Conservation (phyloP, 2,797 vertebrate species). For the Amphiprion clarkii region DNA sequence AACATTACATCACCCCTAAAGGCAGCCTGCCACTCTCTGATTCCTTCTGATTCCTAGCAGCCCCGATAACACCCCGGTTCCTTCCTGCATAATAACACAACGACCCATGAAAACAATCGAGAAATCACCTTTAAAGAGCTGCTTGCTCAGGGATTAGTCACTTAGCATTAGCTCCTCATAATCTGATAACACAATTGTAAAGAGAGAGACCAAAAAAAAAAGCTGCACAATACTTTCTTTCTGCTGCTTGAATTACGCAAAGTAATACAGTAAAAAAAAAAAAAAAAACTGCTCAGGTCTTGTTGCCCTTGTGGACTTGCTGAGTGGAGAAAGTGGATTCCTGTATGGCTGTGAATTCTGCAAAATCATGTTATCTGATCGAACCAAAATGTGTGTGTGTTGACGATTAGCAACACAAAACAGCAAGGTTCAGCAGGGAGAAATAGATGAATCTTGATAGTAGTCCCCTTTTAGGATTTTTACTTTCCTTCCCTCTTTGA, state of each 20-base stretch:
- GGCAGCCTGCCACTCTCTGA: conserved; percentile 59
- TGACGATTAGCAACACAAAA: conserved; percentile 26
- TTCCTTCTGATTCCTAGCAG: conserved; percentile 60
- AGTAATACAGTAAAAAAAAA: conserved; percentile 31
- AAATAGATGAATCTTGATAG: background rate
- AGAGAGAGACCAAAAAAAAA: background rate
- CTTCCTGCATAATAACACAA: conserved; percentile 78
- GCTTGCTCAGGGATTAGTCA: conserved; percentile 51
- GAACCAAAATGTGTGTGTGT: background rate
- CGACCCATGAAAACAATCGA: conserved; percentile 60
- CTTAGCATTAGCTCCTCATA: conserved; percentile 49
- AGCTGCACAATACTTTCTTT: conserved; percentile 4
- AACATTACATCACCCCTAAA: conserved; percentile 83
- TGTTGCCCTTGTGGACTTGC: conserved; percentile 48
- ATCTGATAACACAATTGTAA: conserved; percentile 63
- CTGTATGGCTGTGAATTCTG: conserved; percentile 38
- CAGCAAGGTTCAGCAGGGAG: background rate
- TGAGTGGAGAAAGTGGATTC: conserved; percentile 59
- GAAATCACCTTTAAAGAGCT: conserved; percentile 62
- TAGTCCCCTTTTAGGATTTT: background rate
- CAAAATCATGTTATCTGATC: conserved; percentile 56
- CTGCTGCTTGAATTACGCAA: conserved; percentile 57
- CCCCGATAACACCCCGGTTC: conserved; percentile 77
- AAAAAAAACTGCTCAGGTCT: background rate
- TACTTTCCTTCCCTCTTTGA: background rate